Evolutionary conservation across 2,797 vertebrate species (phyloP).

Genomic region (Discoglossus pictus): DNA sequence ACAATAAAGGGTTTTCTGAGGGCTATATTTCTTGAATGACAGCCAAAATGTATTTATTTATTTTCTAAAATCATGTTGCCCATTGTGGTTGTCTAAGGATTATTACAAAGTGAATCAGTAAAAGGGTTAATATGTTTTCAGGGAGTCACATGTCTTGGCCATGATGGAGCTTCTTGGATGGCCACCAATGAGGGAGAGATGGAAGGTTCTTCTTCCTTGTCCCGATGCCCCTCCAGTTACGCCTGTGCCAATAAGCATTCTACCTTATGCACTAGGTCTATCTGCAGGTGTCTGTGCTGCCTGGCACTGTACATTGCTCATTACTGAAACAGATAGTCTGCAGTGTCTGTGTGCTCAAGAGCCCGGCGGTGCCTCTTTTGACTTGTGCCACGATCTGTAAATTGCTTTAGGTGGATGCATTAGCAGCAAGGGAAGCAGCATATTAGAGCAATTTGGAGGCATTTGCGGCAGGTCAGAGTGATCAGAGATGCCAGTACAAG

Average conservation of each 20-base stretch:
- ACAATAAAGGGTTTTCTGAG: too few species aligned
- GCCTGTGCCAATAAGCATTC: background rate
- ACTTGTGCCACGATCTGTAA: conserved; percentile 2
- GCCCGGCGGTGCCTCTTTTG: background rate
- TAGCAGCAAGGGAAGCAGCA: conserved; percentile 16
- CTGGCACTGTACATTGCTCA: background rate
- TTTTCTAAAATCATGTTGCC: too few species aligned
- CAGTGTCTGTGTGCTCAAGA: background rate
- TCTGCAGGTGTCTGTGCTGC: background rate
- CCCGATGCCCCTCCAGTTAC: background rate
- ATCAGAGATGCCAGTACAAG: conserved; percentile 18
- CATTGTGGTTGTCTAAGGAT: too few species aligned
- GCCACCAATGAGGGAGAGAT: background rate
- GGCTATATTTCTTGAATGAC: too few species aligned
- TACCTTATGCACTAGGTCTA: conserved; percentile 10
- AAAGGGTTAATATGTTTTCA: too few species aligned
- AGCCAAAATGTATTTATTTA: too few species aligned
- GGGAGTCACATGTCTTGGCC: background rate
- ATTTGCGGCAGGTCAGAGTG: conserved; percentile 35
- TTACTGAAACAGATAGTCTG: background rate
- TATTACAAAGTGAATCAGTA: too few species aligned
- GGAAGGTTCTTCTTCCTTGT: background rate
- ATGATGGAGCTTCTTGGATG: conserved; percentile 12
- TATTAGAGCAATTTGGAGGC: conserved; percentile 34
- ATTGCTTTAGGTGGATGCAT: conserved; percentile 22